Conservation (phyloP, 2,113 vertebrate genomes). For the Megaptera novaeangliae region DNA sequence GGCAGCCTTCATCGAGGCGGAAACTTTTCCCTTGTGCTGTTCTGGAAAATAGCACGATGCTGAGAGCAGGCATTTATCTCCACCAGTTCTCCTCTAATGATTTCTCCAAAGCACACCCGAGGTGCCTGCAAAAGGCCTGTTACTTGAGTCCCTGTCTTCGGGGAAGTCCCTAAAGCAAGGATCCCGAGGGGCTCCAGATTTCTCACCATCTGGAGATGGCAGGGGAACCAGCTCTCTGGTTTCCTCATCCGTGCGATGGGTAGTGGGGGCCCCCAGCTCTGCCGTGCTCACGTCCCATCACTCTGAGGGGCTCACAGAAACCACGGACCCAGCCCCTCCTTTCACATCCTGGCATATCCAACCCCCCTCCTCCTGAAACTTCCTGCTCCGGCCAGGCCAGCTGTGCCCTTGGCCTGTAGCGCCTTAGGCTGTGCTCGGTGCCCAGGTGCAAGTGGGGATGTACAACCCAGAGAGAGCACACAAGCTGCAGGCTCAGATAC, state of each 20-base stretch:
- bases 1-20: conserved; percentile 26
- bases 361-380: background rate
- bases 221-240: background rate
- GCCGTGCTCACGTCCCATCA: background rate
- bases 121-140: background rate
- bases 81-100: conserved; percentile 18
- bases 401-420: background rate
- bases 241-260: background rate
- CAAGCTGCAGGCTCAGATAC: too few species aligned
- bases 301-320: background rate
- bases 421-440: background rate
- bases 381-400: background rate
- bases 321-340: background rate
- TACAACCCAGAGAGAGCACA: background rate
- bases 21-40: background rate
- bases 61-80: conserved; percentile 31
- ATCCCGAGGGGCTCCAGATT: background rate
- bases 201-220: background rate
- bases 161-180: background rate
- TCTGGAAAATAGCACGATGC: conserved; percentile 40
- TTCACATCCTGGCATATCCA: background rate
- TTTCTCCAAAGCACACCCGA: background rate
- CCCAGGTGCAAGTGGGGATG: too few species aligned
- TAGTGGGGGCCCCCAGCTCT: background rate
- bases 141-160: conserved; percentile 13